Conservation (phyloP, 1,140 invertebrate genomes). For the Neodiprion pinetum region DNA sequence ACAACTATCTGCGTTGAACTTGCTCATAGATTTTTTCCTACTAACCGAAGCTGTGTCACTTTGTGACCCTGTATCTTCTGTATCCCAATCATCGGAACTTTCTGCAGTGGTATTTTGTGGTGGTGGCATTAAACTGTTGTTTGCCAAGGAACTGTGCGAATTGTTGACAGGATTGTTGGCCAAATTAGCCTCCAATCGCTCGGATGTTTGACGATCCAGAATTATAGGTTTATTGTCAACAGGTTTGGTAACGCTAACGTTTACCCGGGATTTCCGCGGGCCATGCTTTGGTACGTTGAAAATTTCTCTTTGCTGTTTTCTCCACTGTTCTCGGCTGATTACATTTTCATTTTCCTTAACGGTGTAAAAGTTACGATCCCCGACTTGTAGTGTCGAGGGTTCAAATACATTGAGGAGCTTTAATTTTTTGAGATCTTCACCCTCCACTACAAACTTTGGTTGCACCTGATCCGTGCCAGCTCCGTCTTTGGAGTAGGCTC, state of each 20-base stretch:
- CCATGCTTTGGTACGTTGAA: slow-evolving; percentile 59
- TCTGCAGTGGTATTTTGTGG: slow-evolving; percentile 45
- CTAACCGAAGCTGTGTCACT: slow-evolving; percentile 55
- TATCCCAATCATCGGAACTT: slow-evolving; percentile 62
- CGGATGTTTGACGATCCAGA: slow-evolving; percentile 29
- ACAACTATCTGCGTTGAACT: not conserved
- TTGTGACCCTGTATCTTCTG: slow-evolving; percentile 56
- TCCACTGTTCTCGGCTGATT: slow-evolving; percentile 67
- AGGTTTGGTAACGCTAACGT: slow-evolving; percentile 39
- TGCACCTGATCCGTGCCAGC: slow-evolving; percentile 66
- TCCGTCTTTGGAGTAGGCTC: slow-evolving; percentile 72
- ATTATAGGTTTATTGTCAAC: slow-evolving; percentile 42
- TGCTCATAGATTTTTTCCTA: slow-evolving; percentile 6
- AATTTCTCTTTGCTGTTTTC: slow-evolving; percentile 56
- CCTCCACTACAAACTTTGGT: slow-evolving; percentile 74
- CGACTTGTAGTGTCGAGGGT: slow-evolving; percentile 88
- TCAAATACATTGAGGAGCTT: slow-evolving; percentile 86
- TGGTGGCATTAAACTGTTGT: slow-evolving; percentile 38
- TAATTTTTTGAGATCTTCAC: slow-evolving; percentile 78
- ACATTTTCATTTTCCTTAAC: slow-evolving; percentile 67
- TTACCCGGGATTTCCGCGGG: slow-evolving; percentile 46
- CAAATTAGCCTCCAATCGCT: slow-evolving; percentile 26
- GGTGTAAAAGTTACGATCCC: slow-evolving; percentile 78
- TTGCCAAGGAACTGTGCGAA: slow-evolving; percentile 33
- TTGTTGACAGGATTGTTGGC: slow-evolving; percentile 37